Conservation (phyloP, 2,888 invertebrate species). For the Gibbula magus region DNA sequence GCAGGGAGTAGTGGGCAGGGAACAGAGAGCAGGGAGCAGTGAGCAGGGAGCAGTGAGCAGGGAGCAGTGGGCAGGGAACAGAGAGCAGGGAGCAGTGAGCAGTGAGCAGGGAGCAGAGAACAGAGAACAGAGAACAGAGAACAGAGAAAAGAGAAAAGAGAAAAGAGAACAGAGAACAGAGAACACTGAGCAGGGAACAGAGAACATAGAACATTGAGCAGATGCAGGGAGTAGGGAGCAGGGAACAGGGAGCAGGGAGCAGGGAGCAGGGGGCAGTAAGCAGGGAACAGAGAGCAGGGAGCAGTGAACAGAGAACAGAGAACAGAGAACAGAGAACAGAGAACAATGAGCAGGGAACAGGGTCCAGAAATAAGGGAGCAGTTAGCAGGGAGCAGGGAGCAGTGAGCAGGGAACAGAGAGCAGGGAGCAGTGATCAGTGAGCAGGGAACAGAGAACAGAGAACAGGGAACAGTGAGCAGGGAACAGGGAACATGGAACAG, state of each 20-base stretch:
- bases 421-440: no score
- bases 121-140: no score
- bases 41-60: background rate
- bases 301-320: background rate
- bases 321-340: background rate
- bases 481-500: no score
- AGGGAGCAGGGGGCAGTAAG: no score
- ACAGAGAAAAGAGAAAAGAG: background rate
- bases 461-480: no score
- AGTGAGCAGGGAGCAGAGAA: background rate
- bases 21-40: background rate
- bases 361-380: no score
- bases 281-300: no score
- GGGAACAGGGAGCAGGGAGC: no score
- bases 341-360: no score
- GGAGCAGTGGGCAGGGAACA: background rate
- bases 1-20: background rate
- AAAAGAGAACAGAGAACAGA: background rate
- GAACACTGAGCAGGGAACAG: background rate
- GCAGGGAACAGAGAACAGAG: no score
- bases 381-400: no score
- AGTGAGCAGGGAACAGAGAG: no score
- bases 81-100: background rate
- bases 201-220: background rate
- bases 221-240: background rate